These are phyloP conservation scores for Cacoxenus indagator DNA, from an alignment of 2,888 invertebrate species.

Conservation along the genomic window DNA sequence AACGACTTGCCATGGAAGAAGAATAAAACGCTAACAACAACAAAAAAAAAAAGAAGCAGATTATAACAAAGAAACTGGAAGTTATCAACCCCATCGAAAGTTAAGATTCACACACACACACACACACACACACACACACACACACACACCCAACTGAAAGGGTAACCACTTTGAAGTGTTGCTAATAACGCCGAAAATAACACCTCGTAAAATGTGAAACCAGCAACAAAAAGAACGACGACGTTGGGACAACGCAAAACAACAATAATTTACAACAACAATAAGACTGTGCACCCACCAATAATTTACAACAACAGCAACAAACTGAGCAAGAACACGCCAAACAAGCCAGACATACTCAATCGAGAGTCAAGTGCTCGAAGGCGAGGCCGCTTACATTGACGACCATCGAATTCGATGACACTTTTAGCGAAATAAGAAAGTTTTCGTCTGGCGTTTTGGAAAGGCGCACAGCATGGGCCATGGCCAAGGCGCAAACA, in stretches of 20 bases:
- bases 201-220: not conserved
- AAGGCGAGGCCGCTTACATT: too few species aligned
- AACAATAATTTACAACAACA: not conserved
- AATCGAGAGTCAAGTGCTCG: too few species aligned
- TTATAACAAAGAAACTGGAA: not conserved
- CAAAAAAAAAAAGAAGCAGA: not conserved
- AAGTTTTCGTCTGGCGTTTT: not conserved
- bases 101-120: not conserved
- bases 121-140: not conserved
- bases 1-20: not conserved
- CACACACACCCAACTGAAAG: not conserved
- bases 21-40: not conserved
- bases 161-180: not conserved
- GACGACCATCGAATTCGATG: not conserved
- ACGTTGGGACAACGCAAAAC: not conserved
- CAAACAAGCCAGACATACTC: too few species aligned
- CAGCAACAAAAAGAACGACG: not conserved
- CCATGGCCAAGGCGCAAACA: not conserved
- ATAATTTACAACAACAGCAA: not conserved
- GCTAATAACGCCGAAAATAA: constrained; percentile 13
- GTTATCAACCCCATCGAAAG: too few species aligned
- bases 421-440: not conserved
- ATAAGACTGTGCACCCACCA: constrained; percentile 1
- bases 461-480: not conserved
- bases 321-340: not conserved